phyloP scores from a whole-genome alignment of 2,888 invertebrate genomes.

The Leptothorax acervorum region DNA sequence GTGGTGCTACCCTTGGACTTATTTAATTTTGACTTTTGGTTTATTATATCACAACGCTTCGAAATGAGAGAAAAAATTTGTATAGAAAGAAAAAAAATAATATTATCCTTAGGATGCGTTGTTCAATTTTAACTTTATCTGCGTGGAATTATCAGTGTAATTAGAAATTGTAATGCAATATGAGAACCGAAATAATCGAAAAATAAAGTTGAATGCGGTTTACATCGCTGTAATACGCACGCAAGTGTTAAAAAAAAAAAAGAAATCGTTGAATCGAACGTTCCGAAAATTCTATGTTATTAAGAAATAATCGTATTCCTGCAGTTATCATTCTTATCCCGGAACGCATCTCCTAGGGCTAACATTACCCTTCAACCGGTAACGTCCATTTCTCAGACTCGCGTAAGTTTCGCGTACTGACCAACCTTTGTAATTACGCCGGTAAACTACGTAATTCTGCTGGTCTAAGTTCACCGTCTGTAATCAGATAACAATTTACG shows the following conservation, averaged over 20 bases:
- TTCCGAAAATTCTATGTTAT: constrained; percentile 23
- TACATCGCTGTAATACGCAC: too few relatives aligned
- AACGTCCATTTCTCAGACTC: constrained; percentile 23
- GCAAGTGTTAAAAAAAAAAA: background rate
- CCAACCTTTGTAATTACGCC: constrained; percentile 27
- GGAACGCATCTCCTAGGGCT: constrained; percentile 8
- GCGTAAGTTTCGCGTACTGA: constrained; percentile 20
- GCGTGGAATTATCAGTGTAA: background rate
- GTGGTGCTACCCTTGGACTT: background rate
- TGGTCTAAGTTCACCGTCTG: constrained; percentile 26
- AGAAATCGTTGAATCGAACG: background rate
- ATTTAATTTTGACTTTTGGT: constrained; percentile 19
- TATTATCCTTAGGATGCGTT: background rate
- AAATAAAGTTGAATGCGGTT: background rate
- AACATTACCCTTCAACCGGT: constrained; percentile 34
- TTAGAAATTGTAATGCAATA: background rate
- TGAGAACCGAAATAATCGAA: background rate
- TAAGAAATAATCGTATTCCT: constrained; percentile 19
- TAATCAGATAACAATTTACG: constrained; percentile 44
- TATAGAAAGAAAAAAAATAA: background rate
- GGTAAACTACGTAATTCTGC: constrained; percentile 26
- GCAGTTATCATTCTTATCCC: constrained; percentile 19
- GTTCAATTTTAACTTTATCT: constrained; percentile 1
- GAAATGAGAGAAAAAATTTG: background rate
- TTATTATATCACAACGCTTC: background rate